Evolutionary conservation across 2,113 vertebrate species (phyloP).

Genomic region (Sander vitreus): DNA sequence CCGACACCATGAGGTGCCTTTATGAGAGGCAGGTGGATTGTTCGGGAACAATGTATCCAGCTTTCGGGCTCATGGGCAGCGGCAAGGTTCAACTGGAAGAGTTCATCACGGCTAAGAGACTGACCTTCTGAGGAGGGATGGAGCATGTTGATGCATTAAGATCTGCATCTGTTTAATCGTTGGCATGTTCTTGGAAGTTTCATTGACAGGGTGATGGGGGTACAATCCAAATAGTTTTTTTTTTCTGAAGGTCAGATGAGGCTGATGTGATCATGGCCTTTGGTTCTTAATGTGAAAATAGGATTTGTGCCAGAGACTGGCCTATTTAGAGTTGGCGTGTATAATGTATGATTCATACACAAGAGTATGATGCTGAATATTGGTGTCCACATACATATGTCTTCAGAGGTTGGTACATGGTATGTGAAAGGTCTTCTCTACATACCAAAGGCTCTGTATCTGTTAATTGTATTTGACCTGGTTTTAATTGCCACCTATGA

Average conservation of each 20-base stretch:
- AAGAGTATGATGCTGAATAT: slow-evolving; percentile 18
- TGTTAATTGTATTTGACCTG: slow-evolving; percentile 42
- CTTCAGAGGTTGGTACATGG: slow-evolving; percentile 27
- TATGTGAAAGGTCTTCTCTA: slow-evolving; percentile 54
- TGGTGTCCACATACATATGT: slow-evolving; percentile 35
- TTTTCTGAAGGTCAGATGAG: slow-evolving; percentile 29
- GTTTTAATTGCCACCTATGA: slow-evolving; percentile 57
- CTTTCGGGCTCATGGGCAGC: slow-evolving; percentile 94
- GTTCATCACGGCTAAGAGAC: slow-evolving; percentile 82
- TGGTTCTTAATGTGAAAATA: slow-evolving; percentile 38
- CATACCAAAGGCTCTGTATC: slow-evolving; percentile 73
- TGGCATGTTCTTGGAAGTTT: slow-evolving; percentile 48
- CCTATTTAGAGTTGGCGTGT: slow-evolving; percentile 25
- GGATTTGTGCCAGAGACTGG: slow-evolving; percentile 16
- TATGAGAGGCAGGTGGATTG: slow-evolving; percentile 95
- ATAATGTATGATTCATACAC: slow-evolving; percentile 31
- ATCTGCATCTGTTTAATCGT: slow-evolving; percentile 18
- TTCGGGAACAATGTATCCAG: slow-evolving; percentile 93
- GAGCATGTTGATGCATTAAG: neutral
- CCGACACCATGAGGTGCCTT: slow-evolving; percentile 91
- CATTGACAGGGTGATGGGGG: slow-evolving; percentile 51
- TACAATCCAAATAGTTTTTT: slow-evolving; percentile 12
- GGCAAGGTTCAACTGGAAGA: slow-evolving; percentile 91
- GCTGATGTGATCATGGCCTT: slow-evolving; percentile 15
- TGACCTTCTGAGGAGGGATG: slow-evolving; percentile 79